Evolutionary conservation across 2,888 invertebrate genomes (phyloP), one percentile per base, ranked within the genome.

Genomic region (Endotricha flammealis): DNA sequence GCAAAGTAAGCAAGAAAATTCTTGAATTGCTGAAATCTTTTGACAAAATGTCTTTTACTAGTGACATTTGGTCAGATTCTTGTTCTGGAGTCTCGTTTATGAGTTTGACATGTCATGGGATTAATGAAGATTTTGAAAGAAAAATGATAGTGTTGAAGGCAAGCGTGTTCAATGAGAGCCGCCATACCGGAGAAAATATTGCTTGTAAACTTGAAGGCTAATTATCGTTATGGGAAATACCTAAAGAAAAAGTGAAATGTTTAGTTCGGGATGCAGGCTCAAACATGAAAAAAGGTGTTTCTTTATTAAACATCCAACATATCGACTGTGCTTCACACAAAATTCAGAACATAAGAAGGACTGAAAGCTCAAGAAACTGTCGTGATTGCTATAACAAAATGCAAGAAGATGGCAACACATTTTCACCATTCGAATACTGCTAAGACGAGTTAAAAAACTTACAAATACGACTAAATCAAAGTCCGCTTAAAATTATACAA

Each of bases 211-310:
- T n/a, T n/a, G n/a, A n/a, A n/a, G n/a, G n/a, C n/a, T n/a, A n/a
- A n/a, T 44, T 46, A 31, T 35, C 31, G 30, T 37, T 32, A 41
- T 42, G 41, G 44, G 39, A 30, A 36, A 42, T 41, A 22, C 31
- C 35, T 29, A 44, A 45, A 45, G 36, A 43, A 48, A 39, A 41
- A 5, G 32, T 48, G 32, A 31, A 33, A 39, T 47, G 47, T 44
- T 36, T 44, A 33, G 44, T 45, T 38, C 34, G 43, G 12, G 38
- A 48, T 37, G 40, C 36, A 29, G 43, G 43, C 36, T 38, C 41
- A 29, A 48, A 48, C 35, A 44, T 44, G 42, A 45, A 42, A 42
- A 46, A 42, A 44, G 40, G 44, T 40, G 37, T 47, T 42, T 29
- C 36, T 32, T 40, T 42, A 13, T 36, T 34, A 27, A 31, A 31